Conservation (phyloP, 2,888 invertebrate genomes). For the Eupithecia dodoneata region DNA sequence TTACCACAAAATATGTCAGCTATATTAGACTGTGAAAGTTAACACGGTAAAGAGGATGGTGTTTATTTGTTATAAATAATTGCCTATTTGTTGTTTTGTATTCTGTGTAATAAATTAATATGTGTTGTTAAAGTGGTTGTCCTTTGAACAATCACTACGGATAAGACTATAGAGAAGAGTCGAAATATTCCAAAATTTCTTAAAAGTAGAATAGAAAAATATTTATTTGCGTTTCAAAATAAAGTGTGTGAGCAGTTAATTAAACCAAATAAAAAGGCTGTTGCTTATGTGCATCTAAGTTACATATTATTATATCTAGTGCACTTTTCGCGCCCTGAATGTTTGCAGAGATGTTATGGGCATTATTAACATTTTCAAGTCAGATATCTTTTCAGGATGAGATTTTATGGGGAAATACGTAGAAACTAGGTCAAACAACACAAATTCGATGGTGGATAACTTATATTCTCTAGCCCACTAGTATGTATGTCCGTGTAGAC, state of each 20-base stretch:
- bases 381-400: neutral
- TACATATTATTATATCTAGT: neutral
- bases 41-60: neutral
- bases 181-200: neutral
- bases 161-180: neutral
- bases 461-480: neutral
- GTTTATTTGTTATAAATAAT: neutral
- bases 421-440: neutral
- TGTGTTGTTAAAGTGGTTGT: constrained; percentile 18
- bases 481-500: neutral
- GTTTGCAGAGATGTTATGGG: neutral
- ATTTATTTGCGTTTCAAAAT: too few relatives aligned
- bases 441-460: neutral
- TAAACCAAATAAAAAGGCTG: neutral
- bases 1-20: neutral
- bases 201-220: too few relatives aligned
- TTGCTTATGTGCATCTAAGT: neutral
- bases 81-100: neutral
- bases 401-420: neutral
- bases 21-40: neutral
- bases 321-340: neutral
- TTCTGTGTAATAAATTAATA: constrained; percentile 30
- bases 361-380: neutral
- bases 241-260: too few relatives aligned
- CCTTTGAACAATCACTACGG: neutral